Base-by-base conservation (phyloP, 2,797 vertebrate species). In the Cuculus canorus region DNA sequence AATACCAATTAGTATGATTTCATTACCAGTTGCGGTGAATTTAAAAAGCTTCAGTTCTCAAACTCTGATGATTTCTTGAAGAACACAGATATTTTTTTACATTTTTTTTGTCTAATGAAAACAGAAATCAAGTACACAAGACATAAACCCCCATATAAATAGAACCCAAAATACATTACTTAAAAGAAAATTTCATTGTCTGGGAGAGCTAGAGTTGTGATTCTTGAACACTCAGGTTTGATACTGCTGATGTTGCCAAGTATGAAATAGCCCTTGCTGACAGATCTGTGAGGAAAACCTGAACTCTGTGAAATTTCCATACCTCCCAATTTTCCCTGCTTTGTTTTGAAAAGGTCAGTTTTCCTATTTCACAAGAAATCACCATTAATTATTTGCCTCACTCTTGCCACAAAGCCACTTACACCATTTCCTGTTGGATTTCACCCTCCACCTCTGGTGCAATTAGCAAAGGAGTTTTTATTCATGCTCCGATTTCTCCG, bases 381-480 rank as follows among this genome's bases (percentile, higher is more conserved):
- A 3, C 45, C 64, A 54, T 94, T 75, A 93, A 95, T 90, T 95
- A 93, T 84, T 71, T 65, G 54, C 10, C 64, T 73, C 61, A 30
- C 48, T 85, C 75, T 75, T 85, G 72, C 47, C 75, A 87, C 66
- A 79, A 87, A 82, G 61, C 64, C 68, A 72, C 92, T 90, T 35
- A 54, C 0, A 87, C 37, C 35, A 48, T 93, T 95, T 94, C 81
- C 93, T 94, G 68, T 37, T 75, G 61, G 43, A 78, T 96, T 87
- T 92, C 71, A 82, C 64, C 45, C 48, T 84, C 64, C 41, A 69
- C 50, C 85, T 95, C 60, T 88, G 11, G 8, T 2, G 12, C 50
- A 66, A 87, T 82, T 68, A 86, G 53, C 53, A 61, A 80, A 82
- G 71, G 37, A 33, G 28, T 45, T 94, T 86, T 79, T 50, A 75